Evolutionary conservation across 2,888 invertebrate species (phyloP).

Genomic region (Bellardia pandia): DNA sequence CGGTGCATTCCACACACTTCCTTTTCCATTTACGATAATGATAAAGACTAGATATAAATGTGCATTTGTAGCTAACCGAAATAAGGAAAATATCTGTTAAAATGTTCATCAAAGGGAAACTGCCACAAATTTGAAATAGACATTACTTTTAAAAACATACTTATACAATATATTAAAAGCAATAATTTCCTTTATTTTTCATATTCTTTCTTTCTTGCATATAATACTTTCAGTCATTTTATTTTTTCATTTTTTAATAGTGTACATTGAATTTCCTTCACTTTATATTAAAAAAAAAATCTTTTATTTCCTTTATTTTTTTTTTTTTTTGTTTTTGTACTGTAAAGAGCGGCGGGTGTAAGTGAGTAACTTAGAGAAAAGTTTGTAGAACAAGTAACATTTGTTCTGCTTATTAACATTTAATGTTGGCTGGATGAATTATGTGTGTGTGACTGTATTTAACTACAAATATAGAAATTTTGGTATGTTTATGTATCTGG

Average conservation of each 20-base stretch:
- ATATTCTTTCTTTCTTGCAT: background rate
- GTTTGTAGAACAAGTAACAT: conserved; percentile 46
- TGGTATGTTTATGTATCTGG: background rate
- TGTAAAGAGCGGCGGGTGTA: background rate
- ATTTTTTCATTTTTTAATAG: conserved; percentile 21
- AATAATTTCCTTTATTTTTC: conserved; percentile 38
- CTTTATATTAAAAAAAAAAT: conserved; percentile 14
- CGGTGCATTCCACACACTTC: background rate
- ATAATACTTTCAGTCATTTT: conserved; percentile 12
- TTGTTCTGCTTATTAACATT: conserved; percentile 67
- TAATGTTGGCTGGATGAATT: conserved; percentile 58
- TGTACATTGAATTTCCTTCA: conserved; percentile 46
- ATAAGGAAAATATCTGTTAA: conserved; percentile 33
- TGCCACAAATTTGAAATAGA: conserved; percentile 57
- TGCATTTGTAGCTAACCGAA: conserved; percentile 23
- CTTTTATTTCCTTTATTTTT: conserved; percentile 50
- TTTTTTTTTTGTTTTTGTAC: background rate
- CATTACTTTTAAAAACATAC: conserved; percentile 41
- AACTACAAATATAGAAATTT: background rate
- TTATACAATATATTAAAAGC: conserved; percentile 28
- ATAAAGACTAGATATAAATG: conserved; percentile 6
- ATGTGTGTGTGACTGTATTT: conserved; percentile 25
- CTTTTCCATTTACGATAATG: background rate
- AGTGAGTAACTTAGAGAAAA: conserved; percentile 23
- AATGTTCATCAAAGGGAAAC: conserved; percentile 53